phyloP scores from a whole-genome alignment of 2,113 vertebrate genomes.

The Poeciliopsis turrubarensis region DNA sequence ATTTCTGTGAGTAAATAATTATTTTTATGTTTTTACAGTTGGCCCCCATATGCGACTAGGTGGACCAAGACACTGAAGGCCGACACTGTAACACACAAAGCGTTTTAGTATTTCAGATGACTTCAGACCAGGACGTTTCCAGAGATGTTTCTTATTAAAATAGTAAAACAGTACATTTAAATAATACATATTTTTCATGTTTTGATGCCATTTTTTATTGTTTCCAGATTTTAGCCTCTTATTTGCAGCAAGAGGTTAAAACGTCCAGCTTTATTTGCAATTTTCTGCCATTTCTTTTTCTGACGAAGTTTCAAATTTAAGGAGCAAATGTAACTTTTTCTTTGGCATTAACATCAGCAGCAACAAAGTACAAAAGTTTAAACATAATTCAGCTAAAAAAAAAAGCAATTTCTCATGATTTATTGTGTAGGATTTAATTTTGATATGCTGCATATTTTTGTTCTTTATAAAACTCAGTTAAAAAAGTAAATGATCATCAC shows the following conservation, averaged over 20 bases:
- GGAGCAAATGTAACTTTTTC: too few species aligned
- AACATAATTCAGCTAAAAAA: not conserved
- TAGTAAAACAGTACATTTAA: not conserved
- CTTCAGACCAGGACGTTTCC: not conserved
- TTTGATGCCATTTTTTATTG: not conserved
- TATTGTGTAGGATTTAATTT: not conserved
- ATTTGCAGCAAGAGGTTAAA: not conserved
- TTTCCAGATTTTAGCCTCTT: not conserved
- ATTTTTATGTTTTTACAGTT: slow-evolving; percentile 29
- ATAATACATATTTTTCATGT: not conserved
- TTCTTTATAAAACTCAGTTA: not conserved
- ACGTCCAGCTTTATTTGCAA: not conserved
- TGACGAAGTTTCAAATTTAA: too few species aligned
- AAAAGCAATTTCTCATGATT: not conserved
- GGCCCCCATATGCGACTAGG: slow-evolving; percentile 39
- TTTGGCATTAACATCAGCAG: not conserved
- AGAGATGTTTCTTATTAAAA: not conserved
- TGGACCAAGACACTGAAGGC: slow-evolving; percentile 55
- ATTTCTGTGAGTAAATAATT: not conserved
- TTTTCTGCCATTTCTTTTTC: not conserved
- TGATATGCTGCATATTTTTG: not conserved
- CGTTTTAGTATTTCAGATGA: slow-evolving; percentile 3
- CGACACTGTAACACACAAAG: not conserved
- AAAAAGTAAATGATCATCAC: not conserved
- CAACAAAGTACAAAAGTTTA: not conserved